Percentiles rank a stretch among this genome's conserved stretches.
Evolutionary conservation across 2,888 invertebrate genomes (phyloP).

Genomic region (Megaustenia siamemsis): DNA sequence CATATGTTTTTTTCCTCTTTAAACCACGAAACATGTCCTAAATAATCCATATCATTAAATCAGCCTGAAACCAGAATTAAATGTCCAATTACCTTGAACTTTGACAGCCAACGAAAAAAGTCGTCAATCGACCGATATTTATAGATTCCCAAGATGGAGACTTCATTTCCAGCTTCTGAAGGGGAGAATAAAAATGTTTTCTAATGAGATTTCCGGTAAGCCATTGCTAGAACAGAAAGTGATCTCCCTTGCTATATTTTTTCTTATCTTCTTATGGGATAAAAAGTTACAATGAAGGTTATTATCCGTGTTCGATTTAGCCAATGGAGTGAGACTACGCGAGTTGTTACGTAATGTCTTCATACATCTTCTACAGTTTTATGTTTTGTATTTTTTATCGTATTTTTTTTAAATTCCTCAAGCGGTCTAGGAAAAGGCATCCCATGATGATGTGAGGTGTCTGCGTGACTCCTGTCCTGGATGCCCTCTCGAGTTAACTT

Average conservation of each 20-base stretch:
- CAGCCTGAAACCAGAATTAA: not conserved
- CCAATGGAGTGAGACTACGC: not conserved
- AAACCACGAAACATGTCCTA: not conserved
- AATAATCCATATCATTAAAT: not conserved
- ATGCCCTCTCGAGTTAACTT: not conserved
- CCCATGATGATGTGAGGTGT: not conserved
- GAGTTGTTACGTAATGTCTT: not conserved
- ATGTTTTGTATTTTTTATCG: not conserved
- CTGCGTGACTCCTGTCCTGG: not conserved
- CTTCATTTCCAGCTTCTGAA: slow-evolving; percentile 5
- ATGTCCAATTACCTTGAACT: slow-evolving; percentile 19
- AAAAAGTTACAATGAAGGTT: not conserved
- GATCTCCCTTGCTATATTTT: slow-evolving; percentile 17
- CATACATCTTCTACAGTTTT: not conserved
- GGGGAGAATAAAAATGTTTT: not conserved
- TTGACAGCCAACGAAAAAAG: not conserved
- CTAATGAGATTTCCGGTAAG: slow-evolving; percentile 30
- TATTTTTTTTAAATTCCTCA: not conserved
- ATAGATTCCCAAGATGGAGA: not conserved
- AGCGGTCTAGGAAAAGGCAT: not conserved
- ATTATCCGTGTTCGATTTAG: not conserved
- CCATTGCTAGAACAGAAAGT: not conserved
- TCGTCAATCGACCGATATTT: not conserved
- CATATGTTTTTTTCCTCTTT: not conserved
- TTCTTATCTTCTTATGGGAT: not conserved